Evolutionary conservation across 2,113 vertebrate species (phyloP).

Genomic region (Muntiacus reevesi): DNA sequence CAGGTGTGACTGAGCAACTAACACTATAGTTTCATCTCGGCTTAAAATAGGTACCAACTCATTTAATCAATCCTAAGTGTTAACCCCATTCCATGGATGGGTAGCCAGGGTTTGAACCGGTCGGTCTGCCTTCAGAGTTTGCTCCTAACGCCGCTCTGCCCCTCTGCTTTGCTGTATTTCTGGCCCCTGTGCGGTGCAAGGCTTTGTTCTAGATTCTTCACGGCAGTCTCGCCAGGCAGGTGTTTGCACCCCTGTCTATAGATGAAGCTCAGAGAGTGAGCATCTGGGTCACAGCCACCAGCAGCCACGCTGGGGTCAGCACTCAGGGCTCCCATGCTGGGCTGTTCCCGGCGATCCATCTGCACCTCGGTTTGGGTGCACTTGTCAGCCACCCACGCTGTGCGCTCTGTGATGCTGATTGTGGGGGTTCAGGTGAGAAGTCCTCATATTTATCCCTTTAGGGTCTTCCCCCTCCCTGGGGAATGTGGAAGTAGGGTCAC

Average conservation of each 20-base stretch:
- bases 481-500: neutral
- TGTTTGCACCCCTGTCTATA: neutral
- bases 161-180: neutral
- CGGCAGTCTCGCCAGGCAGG: neutral
- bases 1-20: neutral
- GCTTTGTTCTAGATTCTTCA: neutral
- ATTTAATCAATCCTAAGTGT: neutral
- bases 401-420: neutral
- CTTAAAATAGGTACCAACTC: neutral
- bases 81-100: neutral
- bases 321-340: rapidly evolving
- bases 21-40: neutral
- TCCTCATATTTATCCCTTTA: neutral
- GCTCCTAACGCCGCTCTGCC: rapidly evolving
- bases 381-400: rapidly evolving
- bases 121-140: neutral
- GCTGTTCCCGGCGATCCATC: neutral
- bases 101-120: neutral
- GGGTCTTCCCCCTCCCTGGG: too few relatives aligned
- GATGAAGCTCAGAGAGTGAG: neutral
- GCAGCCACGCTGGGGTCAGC: rapidly evolving
- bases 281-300: neutral
- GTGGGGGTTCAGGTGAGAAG: neutral
- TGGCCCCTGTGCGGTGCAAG: neutral
- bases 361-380: rapidly evolving